A percentile compares a stretch with the other conserved stretches of the same genome.
phyloP scores from a whole-genome alignment of 2,888 invertebrate genomes.

The Pandemis corylana region DNA sequence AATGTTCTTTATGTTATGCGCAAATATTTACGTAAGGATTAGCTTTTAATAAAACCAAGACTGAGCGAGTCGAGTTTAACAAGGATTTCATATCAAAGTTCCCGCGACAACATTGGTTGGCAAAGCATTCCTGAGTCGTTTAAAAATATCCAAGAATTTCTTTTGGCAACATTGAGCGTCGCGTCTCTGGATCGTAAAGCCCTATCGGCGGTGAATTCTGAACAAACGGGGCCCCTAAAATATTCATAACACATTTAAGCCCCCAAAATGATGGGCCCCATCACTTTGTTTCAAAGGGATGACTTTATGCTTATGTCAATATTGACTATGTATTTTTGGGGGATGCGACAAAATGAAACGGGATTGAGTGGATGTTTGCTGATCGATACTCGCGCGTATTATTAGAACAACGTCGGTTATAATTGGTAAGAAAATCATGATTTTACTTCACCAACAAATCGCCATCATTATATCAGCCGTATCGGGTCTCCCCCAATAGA shows the following conservation, averaged over 20 bases:
- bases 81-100: background rate
- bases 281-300: constrained; percentile 38
- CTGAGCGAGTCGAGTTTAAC: background rate
- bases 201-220: constrained; percentile 24
- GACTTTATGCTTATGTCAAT: constrained; percentile 34
- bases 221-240: constrained; percentile 25
- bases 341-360: constrained; percentile 18
- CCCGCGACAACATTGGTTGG: background rate
- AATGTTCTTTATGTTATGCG: too few relatives aligned
- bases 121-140: background rate
- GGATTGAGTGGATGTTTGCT: constrained; percentile 5
- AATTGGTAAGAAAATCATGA: background rate
- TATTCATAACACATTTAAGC: constrained; percentile 42
- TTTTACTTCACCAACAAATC: too few relatives aligned
- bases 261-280: constrained; percentile 31
- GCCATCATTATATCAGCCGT: too few relatives aligned
- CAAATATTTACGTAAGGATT: background rate
- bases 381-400: background rate
- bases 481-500: too few relatives aligned
- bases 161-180: background rate
- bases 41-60: background rate
- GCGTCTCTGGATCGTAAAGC: constrained; percentile 13
- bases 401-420: background rate
- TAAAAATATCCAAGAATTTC: constrained; percentile 9
- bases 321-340: constrained; percentile 37